Conservation (phyloP, 64 coral and sea anemone species). For the Trachythela sp. region DNA sequence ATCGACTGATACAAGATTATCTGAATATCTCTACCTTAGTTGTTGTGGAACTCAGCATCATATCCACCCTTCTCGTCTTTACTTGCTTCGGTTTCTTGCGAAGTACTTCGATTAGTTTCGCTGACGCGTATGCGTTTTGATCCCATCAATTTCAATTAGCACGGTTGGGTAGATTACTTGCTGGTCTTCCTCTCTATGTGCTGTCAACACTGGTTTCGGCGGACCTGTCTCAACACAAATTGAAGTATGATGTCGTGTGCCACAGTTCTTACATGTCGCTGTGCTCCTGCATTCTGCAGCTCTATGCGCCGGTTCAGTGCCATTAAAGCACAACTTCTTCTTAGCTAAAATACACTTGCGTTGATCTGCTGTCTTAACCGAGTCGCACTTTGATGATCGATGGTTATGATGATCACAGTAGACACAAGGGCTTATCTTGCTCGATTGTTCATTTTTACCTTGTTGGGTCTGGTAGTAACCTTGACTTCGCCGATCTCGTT, state of each 20-base stretch:
- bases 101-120: conserved; percentile 19
- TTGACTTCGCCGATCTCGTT: too few species aligned
- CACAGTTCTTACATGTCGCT: not conserved
- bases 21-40: not conserved
- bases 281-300: conserved; percentile 31
- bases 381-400: conserved; percentile 1
- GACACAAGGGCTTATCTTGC: conserved; percentile 14
- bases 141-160: conserved; percentile 45
- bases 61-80: conserved; percentile 28
- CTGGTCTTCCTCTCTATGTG: conserved; percentile 16
- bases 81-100: conserved; percentile 19
- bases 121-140: conserved; percentile 38
- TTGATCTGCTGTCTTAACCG: not conserved
- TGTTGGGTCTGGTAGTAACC: not conserved
- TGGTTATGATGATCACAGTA: conserved; percentile 25
- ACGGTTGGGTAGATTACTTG: conserved; percentile 43
- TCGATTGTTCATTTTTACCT: not conserved
- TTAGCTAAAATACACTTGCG: conserved; percentile 27
- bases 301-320: conserved; percentile 4
- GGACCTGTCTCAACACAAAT: conserved; percentile 27
- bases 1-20: not conserved
- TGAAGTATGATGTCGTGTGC: conserved; percentile 15
- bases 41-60: conserved; percentile 25
- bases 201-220: not conserved
- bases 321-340: conserved; percentile 50